Evolutionary conservation across 2,888 invertebrate species (phyloP).

Genomic region (Aspidiotus destructor): DNA sequence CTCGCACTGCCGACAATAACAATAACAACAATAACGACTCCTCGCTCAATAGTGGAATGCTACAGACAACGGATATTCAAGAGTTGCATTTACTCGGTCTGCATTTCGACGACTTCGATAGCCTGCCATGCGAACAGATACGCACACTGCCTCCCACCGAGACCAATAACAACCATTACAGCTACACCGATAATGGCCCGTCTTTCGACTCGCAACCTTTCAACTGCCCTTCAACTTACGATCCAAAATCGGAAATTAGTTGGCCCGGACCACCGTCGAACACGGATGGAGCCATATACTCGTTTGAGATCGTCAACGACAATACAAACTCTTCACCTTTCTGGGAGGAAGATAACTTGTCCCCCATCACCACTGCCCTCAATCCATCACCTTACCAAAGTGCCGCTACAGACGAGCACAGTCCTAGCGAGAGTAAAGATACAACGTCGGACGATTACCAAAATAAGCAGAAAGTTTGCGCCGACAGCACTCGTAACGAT

Average conservation of each 20-base stretch:
- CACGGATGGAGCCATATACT: constrained; percentile 75
- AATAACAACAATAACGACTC: constrained; percentile 7
- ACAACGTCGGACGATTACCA: not conserved
- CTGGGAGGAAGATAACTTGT: constrained; percentile 38
- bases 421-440: not conserved
- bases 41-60: constrained; percentile 5
- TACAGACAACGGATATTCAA: constrained; percentile 22
- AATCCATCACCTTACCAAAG: constrained; percentile 31
- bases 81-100: constrained; percentile 31
- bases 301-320: constrained; percentile 76
- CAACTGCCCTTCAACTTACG: constrained; percentile 18
- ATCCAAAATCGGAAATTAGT: constrained; percentile 29
- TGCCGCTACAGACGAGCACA: constrained; percentile 19
- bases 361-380: constrained; percentile 31
- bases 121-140: constrained; percentile 18
- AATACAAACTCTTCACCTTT: constrained; percentile 42
- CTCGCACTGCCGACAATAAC: not conserved
- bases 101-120: constrained; percentile 25
- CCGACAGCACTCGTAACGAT: not conserved
- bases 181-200: constrained; percentile 13
- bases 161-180: constrained; percentile 23
- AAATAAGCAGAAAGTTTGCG: not conserved
- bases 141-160: constrained; percentile 12
- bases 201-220: constrained; percentile 14
- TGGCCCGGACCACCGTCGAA: constrained; percentile 42